Base-by-base conservation (phyloP, 2,888 invertebrate genomes). In the Cheilosia pagana region DNA sequence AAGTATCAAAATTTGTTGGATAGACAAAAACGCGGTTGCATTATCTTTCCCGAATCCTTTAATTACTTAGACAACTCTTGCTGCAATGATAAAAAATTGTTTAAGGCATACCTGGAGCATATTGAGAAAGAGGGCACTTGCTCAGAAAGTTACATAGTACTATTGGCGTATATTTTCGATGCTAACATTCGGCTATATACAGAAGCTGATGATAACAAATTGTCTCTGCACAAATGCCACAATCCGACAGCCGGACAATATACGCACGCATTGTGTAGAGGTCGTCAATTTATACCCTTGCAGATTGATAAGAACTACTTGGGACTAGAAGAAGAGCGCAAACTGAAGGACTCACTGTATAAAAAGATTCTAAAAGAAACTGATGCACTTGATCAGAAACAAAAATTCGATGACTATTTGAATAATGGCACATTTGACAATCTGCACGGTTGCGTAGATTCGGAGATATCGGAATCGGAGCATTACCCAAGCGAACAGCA, bases 151-250 rank as follows among this genome's bases (percentile, higher is more conserved):
- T 57, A 57, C 10, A 16, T 19, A 19, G 55, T 35, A 57, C 31
- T 57, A 57, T 57, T 57, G 16, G 55, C 55, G 3, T 16, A 35
- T 31, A 57, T 57, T 57, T 57, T 57, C 19, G 35, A 21, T 2
- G 35, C 19, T 5, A 57, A 57, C 16, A 57, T 57, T 10, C 31
- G 35, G 19, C 19, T 35, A 5, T 57, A 57, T 31, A 19, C 2
- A 10, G 35, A 31, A 57, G 19, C 31, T 35, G 35, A 16, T 10
- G 16, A 35, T 12, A 10, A 7, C 10, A 35, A 10, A 31, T 57
- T 57, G 35, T 35, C 16, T 12, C 43, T 35, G 19, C 35, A 19
- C 31, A 31, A 35, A 21, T 16, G 28, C 14, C 55, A 57, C 12
- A 57, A 57, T 31, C 31, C 55, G 6, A 19, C 19, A 16, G 8